Base-by-base conservation (phyloP, 2,113 vertebrate genomes). In the Microtus pennsylvanicus region DNA sequence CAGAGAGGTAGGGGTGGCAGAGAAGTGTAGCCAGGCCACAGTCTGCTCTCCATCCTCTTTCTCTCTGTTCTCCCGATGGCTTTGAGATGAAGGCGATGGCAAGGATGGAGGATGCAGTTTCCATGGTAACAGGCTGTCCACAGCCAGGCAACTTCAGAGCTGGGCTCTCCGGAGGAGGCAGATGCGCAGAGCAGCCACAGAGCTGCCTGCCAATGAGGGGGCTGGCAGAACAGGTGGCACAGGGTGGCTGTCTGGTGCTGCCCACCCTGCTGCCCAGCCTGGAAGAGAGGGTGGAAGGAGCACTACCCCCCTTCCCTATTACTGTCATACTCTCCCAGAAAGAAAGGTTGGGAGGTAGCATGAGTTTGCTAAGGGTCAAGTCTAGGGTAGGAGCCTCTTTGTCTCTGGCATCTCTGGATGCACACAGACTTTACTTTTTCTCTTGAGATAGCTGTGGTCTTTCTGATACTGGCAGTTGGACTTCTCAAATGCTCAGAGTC, bases 51-150 rank as follows among this genome's bases (percentile, higher is more conserved):
- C 91, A 80, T 94, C 50, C 70, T 93, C 94, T 55, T 33, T 92
- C 95, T 91, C 87, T 97, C 96, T 97, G 91, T 97, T 97, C 96
- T 97, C 89, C 93, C 7, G 5, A 95, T 94, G 93, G 96, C 95
- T 97, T 97, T 97, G 97, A 98, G 96, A 97, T 98, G 96, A 97
- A 98, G 97, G 97, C 95, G 45, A 93, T 0, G 9, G 96, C 93
- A 97, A 96, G 98, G 96, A 97, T 97, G 93, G 97, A 98, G 96
- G 97, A 96, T 97, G 87, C 75, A 90, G 97, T 98, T 97, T 97
- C 98, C 95, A 97, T 98, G 97, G 96, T 72, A 97, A 97, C 97
- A 0, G 95, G 90, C 95, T 97, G 96, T 97, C 97, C 97, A 97
- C 55, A 94, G 97, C 89, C 92, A 98, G 96, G 94, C 95, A 95